Percentiles rank a stretch among this genome's conserved stretches.
phyloP scores from a whole-genome alignment of 1,140 invertebrate species.

The Bombus difficillimus region DNA sequence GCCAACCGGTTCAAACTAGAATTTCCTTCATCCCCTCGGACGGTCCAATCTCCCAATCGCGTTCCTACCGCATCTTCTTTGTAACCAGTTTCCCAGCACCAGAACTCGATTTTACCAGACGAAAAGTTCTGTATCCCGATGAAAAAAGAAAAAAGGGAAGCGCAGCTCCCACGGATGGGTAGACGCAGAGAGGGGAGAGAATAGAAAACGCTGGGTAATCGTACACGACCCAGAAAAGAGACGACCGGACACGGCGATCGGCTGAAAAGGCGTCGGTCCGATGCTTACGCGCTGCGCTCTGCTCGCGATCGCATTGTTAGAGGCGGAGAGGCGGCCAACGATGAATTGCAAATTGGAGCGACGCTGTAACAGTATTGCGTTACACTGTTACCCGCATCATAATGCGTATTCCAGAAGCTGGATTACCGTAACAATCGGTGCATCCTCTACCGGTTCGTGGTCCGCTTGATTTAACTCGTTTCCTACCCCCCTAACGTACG shows the following conservation, averaged over 20 bases:
- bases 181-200: background rate
- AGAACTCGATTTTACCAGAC: background rate
- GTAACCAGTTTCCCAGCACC: background rate
- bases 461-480: constrained; percentile 50
- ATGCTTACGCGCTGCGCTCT: constrained; percentile 4
- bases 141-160: background rate
- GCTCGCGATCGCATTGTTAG: constrained; percentile 32
- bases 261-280: constrained; percentile 30
- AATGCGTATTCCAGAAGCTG: constrained; percentile 58
- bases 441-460: constrained; percentile 44
- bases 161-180: background rate
- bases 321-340: background rate
- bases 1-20: background rate
- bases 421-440: constrained; percentile 63
- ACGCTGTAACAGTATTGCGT: constrained; percentile 50
- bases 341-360: constrained; percentile 58
- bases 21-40: background rate
- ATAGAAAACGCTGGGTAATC: background rate
- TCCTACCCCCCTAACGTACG: background rate
- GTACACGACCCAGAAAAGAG: background rate
- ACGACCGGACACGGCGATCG: background rate
- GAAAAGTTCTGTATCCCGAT: background rate
- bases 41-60: background rate
- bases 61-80: background rate
- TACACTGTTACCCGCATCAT: constrained; percentile 46